Evolutionary conservation across 2,797 vertebrate genomes (phyloP).

Genomic region (Sebastes miniatus): DNA sequence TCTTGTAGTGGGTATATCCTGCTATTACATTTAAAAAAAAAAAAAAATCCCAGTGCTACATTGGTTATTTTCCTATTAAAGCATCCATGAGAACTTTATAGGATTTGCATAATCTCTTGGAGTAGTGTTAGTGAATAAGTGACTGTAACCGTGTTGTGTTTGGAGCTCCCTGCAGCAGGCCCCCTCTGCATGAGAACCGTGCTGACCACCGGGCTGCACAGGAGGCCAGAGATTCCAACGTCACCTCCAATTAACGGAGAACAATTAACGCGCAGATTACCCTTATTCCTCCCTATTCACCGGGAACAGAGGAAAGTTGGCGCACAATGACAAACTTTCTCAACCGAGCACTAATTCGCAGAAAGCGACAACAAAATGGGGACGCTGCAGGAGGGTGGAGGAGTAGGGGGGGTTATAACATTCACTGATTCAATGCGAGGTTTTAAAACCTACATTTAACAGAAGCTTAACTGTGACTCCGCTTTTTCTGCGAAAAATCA

Average conservation of each 20-base stretch:
- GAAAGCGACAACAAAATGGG: conserved; percentile 79
- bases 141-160: conserved; percentile 16
- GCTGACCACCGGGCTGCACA: conserved; percentile 57
- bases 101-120: conserved; percentile 54
- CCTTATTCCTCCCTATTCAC: conserved; percentile 81
- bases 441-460: conserved; percentile 47
- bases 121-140: conserved; percentile 28
- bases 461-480: not conserved
- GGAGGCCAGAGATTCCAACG: conserved; percentile 89
- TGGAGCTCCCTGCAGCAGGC: conserved; percentile 48
- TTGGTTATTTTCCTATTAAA: not conserved
- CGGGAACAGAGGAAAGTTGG: conserved; percentile 67
- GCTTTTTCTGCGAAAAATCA: conserved; percentile 7
- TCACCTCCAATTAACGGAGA: conserved; percentile 93
- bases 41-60: not conserved
- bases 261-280: conserved; percentile 92
- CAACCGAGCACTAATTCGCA: conserved; percentile 76
- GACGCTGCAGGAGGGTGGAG: conserved; percentile 60
- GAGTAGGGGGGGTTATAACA: conserved; percentile 35
- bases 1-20: not conserved
- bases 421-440: conserved; percentile 2
- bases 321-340: conserved; percentile 80
- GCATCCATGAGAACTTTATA: conserved; percentile 24
- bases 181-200: conserved; percentile 69
- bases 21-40: no score